Percentiles rank a stretch among this genome's conserved stretches.
Evolutionary conservation across 2,113 vertebrate genomes (phyloP).

Genomic region (Vombatus ursinus): DNA sequence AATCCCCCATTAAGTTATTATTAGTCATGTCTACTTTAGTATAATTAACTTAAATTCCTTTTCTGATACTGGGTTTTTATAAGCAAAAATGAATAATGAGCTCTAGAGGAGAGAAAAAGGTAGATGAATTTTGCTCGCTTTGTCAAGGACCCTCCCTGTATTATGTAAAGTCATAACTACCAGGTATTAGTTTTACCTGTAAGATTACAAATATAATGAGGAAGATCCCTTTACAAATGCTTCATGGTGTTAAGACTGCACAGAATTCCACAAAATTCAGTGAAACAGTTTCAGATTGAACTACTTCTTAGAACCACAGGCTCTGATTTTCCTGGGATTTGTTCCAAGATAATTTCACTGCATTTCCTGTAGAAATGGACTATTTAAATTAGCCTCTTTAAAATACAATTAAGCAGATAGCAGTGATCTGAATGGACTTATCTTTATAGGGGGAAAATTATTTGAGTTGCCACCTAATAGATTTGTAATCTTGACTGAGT

Average conservation of each 20-base stretch:
- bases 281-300: conserved; percentile 40
- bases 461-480: conserved; percentile 53
- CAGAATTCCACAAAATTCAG: conserved; percentile 20
- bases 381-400: conserved; percentile 38
- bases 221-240: conserved; percentile 9
- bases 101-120: neutral
- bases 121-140: neutral
- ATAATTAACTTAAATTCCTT: too few relatives aligned
- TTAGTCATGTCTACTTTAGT: too few relatives aligned
- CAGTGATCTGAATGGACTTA: conserved; percentile 22
- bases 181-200: conserved; percentile 8
- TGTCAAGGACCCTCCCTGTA: neutral
- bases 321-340: conserved; percentile 30
- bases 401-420: conserved; percentile 13
- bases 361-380: conserved; percentile 29
- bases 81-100: too few relatives aligned
- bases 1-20: neutral
- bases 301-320: conserved; percentile 28
- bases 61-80: too few relatives aligned
- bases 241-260: conserved; percentile 18
- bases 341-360: conserved; percentile 18
- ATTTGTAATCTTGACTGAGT: conserved; percentile 56
- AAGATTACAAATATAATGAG: neutral
- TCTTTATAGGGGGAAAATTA: conserved; percentile 38
- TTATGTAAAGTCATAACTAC: neutral